Conservation (phyloP, 2,888 invertebrate species). For the Protophormia terraenovae region DNA sequence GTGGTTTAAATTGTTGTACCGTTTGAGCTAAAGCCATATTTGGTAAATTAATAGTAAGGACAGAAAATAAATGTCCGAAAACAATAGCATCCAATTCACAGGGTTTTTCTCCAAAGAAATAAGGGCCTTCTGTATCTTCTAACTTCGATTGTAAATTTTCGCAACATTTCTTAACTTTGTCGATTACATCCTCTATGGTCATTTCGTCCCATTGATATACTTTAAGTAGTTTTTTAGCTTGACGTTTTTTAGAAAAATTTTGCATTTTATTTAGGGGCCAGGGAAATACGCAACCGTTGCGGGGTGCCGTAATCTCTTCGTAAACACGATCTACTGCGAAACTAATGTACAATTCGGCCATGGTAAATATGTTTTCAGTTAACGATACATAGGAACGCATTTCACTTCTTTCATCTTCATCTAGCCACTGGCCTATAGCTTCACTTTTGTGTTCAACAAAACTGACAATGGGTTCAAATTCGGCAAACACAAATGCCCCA, state of each 20-base stretch:
- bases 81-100: conserved; percentile 97
- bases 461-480: conserved; percentile 94
- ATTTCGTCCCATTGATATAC: conserved; percentile 92
- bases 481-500: conserved; percentile 93
- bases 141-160: conserved; percentile 92
- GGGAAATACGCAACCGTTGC: conserved; percentile 94
- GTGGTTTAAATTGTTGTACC: conserved; percentile 88
- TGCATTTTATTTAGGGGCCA: conserved; percentile 94
- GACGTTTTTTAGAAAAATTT: conserved; percentile 88
- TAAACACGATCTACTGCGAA: conserved; percentile 93
- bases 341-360: conserved; percentile 93
- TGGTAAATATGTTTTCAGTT: conserved; percentile 92
- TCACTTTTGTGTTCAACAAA: conserved; percentile 93
- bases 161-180: conserved; percentile 90
- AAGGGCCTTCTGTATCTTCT: conserved; percentile 85
- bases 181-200: conserved; percentile 88
- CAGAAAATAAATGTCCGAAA: conserved; percentile 98
- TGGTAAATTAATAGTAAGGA: conserved; percentile 94
- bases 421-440: conserved; percentile 87
- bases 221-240: conserved; percentile 87
- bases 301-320: conserved; percentile 89
- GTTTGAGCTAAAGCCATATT: conserved; percentile 90
- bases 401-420: conserved; percentile 91
- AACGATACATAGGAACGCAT: conserved; percentile 96
- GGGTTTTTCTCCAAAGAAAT: conserved; percentile 92